Evolutionary conservation across 2,113 vertebrate genomes (phyloP), one percentile per base, ranked within the genome.

Genomic region (Osmerus eperlanus): DNA sequence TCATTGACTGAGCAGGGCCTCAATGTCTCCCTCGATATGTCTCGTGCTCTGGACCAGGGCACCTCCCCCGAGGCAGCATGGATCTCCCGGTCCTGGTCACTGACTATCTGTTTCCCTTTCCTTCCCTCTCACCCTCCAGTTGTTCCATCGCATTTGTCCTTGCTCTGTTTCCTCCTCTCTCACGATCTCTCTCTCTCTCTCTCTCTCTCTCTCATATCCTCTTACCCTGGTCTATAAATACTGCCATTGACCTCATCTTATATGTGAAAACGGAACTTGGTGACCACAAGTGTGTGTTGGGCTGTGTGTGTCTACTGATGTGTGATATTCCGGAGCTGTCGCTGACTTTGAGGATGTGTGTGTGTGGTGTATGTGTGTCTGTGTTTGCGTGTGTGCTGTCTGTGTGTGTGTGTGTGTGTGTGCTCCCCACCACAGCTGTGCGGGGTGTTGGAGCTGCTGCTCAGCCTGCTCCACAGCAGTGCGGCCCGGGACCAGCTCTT

Each of bases 401-500:
- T 64, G 15, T 64, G 62, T 64, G 25, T 4, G 28, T n/a, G n/a
- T n/a, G n/a, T n/a, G 13, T 16, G 25, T 64, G 25, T 4, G 28
- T 52, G 56, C 18, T 11, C 29, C 11, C 18, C 32, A 79, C 83
- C 62, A 12, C 67, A 99, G 97, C 90, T 99, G 18, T 93, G 91
- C 32, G 91, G 91, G 36, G 89, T 98, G 78, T 85, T 99, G 89
- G 94, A 96, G 0, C 16, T 99, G 76, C 81, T 99, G 68, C 88
- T 94, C 81, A 91, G 83, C 79, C 93, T 99, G 0, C 93, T 99
- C 32, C 94, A 93, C 87, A 94, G 89, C 80, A 95, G 94, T 63
- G 92, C 91, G n/a, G 90, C 90, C 15, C 90, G 93, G 60, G 97
- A 98, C 77, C 97, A 99, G 67, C 93, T 99, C 84, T 97, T 96